phyloP scores from a whole-genome alignment of 2,113 vertebrate genomes.

The Cyprinus carpio region DNA sequence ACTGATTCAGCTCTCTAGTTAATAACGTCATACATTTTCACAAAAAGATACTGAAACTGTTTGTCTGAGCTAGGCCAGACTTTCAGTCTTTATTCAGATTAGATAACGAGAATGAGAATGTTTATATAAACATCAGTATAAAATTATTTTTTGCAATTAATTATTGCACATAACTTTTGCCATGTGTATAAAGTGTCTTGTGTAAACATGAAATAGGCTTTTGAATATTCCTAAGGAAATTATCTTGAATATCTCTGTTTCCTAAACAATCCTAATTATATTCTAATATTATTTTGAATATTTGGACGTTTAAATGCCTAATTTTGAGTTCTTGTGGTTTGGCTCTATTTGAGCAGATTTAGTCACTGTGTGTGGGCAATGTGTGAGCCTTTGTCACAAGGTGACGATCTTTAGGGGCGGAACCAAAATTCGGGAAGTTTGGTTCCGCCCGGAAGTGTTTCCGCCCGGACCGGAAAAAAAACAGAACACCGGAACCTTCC shows the following conservation, averaged over 20 bases:
- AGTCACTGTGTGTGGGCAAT: conserved; percentile 27
- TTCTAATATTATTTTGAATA: conserved; percentile 8
- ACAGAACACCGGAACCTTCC: too few species aligned
- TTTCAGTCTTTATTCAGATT: too few species aligned
- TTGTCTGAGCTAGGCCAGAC: too few species aligned
- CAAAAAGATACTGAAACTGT: too few species aligned
- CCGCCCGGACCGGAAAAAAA: too few species aligned
- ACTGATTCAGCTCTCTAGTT: background rate
- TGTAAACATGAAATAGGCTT: background rate
- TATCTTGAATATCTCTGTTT: background rate
- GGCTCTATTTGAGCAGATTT: conserved; percentile 1
- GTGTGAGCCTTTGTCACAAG: too few species aligned
- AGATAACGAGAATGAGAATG: background rate
- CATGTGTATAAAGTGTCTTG: background rate
- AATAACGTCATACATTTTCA: too few species aligned
- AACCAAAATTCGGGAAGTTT: too few species aligned
- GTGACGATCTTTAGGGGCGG: too few species aligned
- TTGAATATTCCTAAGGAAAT: background rate
- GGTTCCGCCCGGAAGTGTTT: too few species aligned
- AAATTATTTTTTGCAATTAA: too few species aligned
- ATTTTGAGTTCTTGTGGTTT: background rate
- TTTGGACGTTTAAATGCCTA: background rate
- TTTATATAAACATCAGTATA: background rate
- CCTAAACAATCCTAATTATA: background rate
- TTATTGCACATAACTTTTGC: too few species aligned